Base-by-base conservation (phyloP, 2,888 invertebrate genomes). In the Brachyptera risi region DNA sequence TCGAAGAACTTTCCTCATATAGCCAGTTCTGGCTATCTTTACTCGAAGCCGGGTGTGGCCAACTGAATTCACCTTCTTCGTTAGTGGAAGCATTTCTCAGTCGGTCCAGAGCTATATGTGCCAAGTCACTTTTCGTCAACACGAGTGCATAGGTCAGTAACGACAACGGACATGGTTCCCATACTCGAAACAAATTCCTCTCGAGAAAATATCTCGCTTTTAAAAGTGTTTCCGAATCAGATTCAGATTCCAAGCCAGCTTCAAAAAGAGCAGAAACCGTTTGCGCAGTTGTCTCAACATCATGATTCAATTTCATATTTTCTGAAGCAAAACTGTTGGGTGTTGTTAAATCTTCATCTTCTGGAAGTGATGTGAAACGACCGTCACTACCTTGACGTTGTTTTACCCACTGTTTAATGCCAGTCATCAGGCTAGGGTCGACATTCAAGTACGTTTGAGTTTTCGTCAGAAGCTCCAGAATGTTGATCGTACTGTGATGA, bases 61-160 rank as follows among this genome's bases (percentile, higher is more conserved):
- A 85, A 1, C 84, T 84, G 62, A 85, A 85, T 67, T 85, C 85
- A 0, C 84, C 84, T 68, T 85, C 85, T 71, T 85, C 84, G 1
- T 83, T 83, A 0, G 84, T 84, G 0, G 84, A 84, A 0, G 80
- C 80, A 63, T 83, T 83, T 24, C 78, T 74, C 40, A 85, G 69
- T 63, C 82, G 81, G 7, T 80, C 75, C 2, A 85, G 72, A 0
- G 83, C 83, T 74, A 81, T 81, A 0, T 80, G 78, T 1, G 83
- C 78, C 38, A 80, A 67, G 1, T 79, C 76, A 67, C 82, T 82
- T 69, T 79, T 78, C 9, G 80, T 76, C 26, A 83, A 71, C 9
- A 83, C 82, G 27, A 85, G 71, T 0, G 83, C 83, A 37, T 84
- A 73, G 0, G 83, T 81, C 1, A 83, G 77, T 1, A 83, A 80